Base-by-base conservation (phyloP, 2,888 invertebrate species). In the Linnaemya tessellans region DNA sequence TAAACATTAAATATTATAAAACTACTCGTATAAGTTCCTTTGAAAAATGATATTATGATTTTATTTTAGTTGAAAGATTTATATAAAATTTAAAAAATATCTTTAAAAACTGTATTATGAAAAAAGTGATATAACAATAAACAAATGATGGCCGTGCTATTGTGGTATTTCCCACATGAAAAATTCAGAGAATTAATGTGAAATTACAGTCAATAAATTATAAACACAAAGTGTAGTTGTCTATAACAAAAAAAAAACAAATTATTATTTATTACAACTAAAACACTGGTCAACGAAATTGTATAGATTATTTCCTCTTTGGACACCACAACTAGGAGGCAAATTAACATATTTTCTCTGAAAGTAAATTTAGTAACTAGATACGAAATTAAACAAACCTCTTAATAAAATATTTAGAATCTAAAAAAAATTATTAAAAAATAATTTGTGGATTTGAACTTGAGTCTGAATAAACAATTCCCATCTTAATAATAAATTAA, bases 191-290 rank as follows among this genome's bases (percentile, higher is more conserved):
- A 51, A 20, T 20, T 49, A 22, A 20, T 11, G 9, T 51, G 11
- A 41, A 56, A 56, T 56, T 56, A 8, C 56, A 56, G 25, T 56
- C 56, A 25, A 56, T 56, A 51, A 49, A 49, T 15, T 9, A 18
- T 18, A 46, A 18, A 46, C 9, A 18, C 18, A 49, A 49, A 18
- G 8, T 20, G 0, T 49, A 49, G 49, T 18, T 18, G 4, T 56
- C 25, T 10, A 3, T 10, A 25, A 56, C 25, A 56, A 1, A 25
- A 15, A 15, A 20, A 20, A 25, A 15, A 20, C 49, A 49, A 49
- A n/a, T 3, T 46, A 46, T 3, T 49, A 11, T 51, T 51, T 20
- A 9, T 51, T 51, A 11, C 20, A 4, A 51, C n/a, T 11, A 20
- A 51, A 51, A 22, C 51, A 51, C 51, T 51, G 20, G 11, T 20